These are phyloP conservation scores for Heterotis niloticus DNA, from an alignment of 2,113 vertebrate genomes.

Conservation along the genomic window DNA sequence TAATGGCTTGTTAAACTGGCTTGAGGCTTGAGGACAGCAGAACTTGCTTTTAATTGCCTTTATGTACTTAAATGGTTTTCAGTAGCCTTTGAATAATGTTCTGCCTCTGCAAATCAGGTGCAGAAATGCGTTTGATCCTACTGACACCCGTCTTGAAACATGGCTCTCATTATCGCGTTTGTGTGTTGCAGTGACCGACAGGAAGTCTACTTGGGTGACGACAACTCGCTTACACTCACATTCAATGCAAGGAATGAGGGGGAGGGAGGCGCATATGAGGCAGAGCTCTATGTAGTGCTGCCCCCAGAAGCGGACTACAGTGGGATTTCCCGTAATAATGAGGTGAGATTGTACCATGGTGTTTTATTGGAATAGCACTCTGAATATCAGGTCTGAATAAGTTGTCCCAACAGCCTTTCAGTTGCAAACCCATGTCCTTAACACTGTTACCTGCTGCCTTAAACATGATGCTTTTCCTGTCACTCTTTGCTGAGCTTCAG, in stretches of 20 bases:
- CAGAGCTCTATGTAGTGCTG: slow-evolving; percentile 77
- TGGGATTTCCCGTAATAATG: slow-evolving; percentile 78
- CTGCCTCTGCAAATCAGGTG: neutral
- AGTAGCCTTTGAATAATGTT: neutral
- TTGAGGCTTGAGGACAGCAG: neutral
- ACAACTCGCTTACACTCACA: slow-evolving; percentile 76
- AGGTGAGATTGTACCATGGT: slow-evolving; percentile 62
- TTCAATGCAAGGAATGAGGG: slow-evolving; percentile 81
- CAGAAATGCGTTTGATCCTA: neutral
- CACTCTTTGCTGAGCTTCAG: no score
- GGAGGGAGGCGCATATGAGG: slow-evolving; percentile 85
- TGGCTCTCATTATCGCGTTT: neutral
- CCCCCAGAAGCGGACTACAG: slow-evolving; percentile 82
- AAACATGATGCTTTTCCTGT: no score
- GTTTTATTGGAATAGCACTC: no score
- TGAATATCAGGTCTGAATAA: no score
- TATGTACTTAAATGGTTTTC: slow-evolving; percentile 8
- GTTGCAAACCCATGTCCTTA: no score
- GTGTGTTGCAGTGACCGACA: slow-evolving; percentile 66
- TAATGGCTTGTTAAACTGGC: neutral
- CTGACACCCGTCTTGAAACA: neutral
- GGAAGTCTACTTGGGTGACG: slow-evolving; percentile 78
- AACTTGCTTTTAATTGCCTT: neutral
- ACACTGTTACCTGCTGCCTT: no score
- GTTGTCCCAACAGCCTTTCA: no score